phyloP scores from a whole-genome alignment of 2,113 vertebrate genomes.

The Felis chaus region DNA sequence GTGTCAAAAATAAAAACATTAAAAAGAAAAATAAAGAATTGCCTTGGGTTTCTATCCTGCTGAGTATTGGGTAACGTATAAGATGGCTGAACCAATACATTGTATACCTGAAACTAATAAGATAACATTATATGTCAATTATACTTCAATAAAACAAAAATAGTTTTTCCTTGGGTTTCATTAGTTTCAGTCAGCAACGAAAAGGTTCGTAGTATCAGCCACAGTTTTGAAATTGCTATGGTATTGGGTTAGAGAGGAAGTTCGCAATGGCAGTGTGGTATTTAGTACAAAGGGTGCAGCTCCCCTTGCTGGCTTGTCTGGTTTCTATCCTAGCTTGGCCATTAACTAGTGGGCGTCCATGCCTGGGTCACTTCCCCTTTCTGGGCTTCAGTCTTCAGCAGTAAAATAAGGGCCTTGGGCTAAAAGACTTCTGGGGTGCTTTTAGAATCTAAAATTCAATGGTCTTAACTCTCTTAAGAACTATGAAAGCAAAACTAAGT shows the following conservation, averaged over 20 bases:
- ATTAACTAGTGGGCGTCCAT: neutral
- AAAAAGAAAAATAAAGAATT: neutral
- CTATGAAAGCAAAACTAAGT: neutral
- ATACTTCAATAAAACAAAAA: neutral
- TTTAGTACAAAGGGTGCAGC: neutral
- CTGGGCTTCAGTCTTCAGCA: neutral
- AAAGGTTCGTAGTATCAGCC: neutral
- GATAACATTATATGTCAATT: neutral
- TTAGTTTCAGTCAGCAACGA: neutral
- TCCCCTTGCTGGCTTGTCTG: neutral
- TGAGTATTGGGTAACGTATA: neutral
- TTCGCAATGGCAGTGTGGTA: neutral
- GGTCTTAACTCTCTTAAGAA: neutral
- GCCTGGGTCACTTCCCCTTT: neutral
- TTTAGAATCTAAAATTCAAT: neutral
- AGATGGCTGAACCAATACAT: neutral
- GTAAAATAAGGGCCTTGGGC: neutral
- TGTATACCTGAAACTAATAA: neutral
- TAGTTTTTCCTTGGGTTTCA: neutral
- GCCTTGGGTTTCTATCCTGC: neutral
- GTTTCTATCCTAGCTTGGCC: neutral
- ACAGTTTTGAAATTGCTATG: neutral
- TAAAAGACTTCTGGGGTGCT: neutral
- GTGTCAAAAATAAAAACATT: no score
- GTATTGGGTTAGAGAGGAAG: neutral